Percentiles rank a stretch among this genome's conserved stretches.
These are phyloP conservation scores for Lasioglossum morio DNA, from an alignment of 2,888 invertebrate genomes.

Conservation along the genomic window DNA sequence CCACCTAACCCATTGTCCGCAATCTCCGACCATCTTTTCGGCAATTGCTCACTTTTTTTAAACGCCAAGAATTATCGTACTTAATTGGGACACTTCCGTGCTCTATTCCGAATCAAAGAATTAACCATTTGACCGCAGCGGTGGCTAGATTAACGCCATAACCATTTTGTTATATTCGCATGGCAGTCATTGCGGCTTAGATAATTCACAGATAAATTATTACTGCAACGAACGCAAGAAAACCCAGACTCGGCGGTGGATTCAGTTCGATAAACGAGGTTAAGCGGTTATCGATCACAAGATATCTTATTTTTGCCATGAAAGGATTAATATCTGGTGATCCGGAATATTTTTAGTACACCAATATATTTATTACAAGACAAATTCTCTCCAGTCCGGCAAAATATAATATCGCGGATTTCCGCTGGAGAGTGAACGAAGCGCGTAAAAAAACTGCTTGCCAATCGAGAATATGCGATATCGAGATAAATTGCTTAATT, in stretches of 20 bases:
- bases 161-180: not conserved
- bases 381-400: not conserved
- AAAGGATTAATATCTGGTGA: not conserved
- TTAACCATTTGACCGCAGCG: not conserved
- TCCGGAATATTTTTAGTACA: not conserved
- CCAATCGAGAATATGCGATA: not conserved
- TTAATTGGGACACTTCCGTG: not conserved
- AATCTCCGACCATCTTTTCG: not conserved
- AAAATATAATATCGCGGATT: not conserved
- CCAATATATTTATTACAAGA: not conserved
- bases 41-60: not conserved
- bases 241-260: too few relatives aligned
- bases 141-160: not conserved
- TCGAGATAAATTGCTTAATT: not conserved
- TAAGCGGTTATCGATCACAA: not conserved
- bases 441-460: not conserved
- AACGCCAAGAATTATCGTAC: not conserved
- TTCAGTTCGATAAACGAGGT: too few relatives aligned
- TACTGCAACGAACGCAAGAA: too few relatives aligned
- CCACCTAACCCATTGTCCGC: not conserved
- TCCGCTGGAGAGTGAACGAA: not conserved
- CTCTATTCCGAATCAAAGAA: not conserved
- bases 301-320: not conserved
- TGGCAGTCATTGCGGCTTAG: too few relatives aligned
- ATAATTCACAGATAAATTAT: too few relatives aligned